Evolutionary conservation across 1,140 invertebrate species (phyloP), one percentile per base, ranked within the genome.

Genomic region (Drepana arcuata): DNA sequence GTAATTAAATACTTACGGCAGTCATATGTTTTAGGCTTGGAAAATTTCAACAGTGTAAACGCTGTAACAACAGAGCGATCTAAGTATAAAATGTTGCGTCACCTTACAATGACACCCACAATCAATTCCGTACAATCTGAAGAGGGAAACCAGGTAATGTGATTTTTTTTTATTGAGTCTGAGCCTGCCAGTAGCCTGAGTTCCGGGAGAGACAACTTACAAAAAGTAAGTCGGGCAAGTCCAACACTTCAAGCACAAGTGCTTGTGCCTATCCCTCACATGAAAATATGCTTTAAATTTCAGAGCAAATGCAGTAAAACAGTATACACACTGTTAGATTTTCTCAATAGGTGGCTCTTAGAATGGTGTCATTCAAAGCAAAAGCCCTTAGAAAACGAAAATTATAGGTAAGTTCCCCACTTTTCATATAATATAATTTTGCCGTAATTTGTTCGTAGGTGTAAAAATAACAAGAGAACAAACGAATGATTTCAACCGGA

Each of bases 331-430:
- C 64, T 91, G 12, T 60, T 93, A 34, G 92, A 93, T 65, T 91
- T 92, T 53, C 65, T 93, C 7, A 88, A 91, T 61, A 84, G 89
- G 34, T 93, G 91, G 91, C 56, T 91, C 0, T 70, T 87, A 38
- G 90, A 92, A 63, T 89, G 87, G 84, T 85, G 41, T 38, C 45
- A 80, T 50, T 48, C 62, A 2, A 77, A 78, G 25, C 68, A 60
- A 32, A 55, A 66, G 7, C 68, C 75, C 1, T 32, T 67, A 14
- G 67, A 79, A 28, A 71, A 82, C 41, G 71, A 73, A 25, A 81
- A 82, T 48, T 82, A 78, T 48, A 77, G 75, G 83, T 84, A 62
- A 49, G 69, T 61, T 13, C 10, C 23, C 18, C n/a, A n/a, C n/a
- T n/a, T n/a, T n/a, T n/a, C n/a, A n/a, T n/a, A n/a, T n/a, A n/a